A percentile compares a stretch with the other conserved stretches of the same genome.
These are phyloP conservation scores for Petrolisthes manimaculis DNA, from an alignment of 2,888 invertebrate genomes.

Conservation along the genomic window DNA sequence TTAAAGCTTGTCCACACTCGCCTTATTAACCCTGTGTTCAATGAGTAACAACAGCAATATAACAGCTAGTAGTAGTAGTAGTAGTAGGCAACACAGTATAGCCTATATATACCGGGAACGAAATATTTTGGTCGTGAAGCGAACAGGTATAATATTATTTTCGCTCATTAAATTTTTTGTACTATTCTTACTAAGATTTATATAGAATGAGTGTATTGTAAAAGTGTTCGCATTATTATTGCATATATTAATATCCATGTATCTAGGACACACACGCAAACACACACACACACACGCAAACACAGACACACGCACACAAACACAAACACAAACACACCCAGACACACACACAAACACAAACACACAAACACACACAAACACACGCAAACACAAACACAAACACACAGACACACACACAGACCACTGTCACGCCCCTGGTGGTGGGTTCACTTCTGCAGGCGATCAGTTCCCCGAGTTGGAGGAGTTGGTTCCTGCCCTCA, in stretches of 20 bases:
- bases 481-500: conserved; percentile 29
- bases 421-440: background rate
- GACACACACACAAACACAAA: background rate
- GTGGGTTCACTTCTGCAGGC: conserved; percentile 24
- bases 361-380: background rate
- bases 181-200: no score
- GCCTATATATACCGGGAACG: no score
- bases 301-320: background rate
- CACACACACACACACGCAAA: background rate
- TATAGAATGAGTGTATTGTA: no score
- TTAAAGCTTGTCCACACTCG: no score
- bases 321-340: background rate
- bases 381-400: background rate
- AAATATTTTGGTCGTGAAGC: no score
- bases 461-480: conserved; percentile 50
- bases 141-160: no score
- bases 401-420: background rate
- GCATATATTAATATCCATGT: background rate
- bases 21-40: no score
- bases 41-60: no score
- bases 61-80: no score
- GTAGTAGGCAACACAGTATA: no score
- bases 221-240: no score
- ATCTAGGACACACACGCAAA: background rate
- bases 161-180: no score